Percentiles rank a stretch among this genome's conserved stretches.
phyloP scores from a whole-genome alignment of 2,113 vertebrate genomes.

The Embiotoca jacksoni region DNA sequence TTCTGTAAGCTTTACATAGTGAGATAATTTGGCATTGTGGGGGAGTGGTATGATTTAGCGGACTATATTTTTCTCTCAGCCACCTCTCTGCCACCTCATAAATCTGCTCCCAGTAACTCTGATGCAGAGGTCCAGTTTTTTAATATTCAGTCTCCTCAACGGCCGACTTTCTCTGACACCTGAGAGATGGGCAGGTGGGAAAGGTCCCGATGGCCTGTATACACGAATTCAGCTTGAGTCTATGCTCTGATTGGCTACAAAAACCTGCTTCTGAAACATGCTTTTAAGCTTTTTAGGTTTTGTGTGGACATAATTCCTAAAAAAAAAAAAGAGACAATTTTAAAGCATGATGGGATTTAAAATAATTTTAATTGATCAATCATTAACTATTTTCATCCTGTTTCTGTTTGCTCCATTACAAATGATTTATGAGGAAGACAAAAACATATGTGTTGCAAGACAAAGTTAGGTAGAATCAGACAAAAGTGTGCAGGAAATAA shows the following conservation, averaged over 20 bases:
- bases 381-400: not conserved
- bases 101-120: conserved; percentile 74
- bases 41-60: conserved; percentile 75
- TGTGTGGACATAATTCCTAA: not conserved
- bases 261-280: conserved; percentile 2
- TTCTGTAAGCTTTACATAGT: conserved; percentile 70
- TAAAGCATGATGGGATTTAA: not conserved
- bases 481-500: conserved; percentile 1
- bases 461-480: not conserved
- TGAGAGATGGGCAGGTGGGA: conserved; percentile 45
- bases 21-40: conserved; percentile 80
- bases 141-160: conserved; percentile 58
- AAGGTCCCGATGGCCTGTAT: conserved; percentile 28
- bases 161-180: conserved; percentile 25
- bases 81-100: conserved; percentile 74
- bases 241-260: conserved; percentile 1
- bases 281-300: not conserved
- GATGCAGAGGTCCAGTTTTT: conserved; percentile 62
- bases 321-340: not conserved
- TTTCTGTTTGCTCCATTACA: not conserved
- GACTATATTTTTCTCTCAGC: conserved; percentile 75
- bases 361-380: not conserved
- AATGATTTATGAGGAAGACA: not conserved
- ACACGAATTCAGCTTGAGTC: conserved; percentile 6
- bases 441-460: conserved; percentile 1